Evolutionary conservation across 2,888 invertebrate species (phyloP).

Genomic region (Achlya flavicornis): DNA sequence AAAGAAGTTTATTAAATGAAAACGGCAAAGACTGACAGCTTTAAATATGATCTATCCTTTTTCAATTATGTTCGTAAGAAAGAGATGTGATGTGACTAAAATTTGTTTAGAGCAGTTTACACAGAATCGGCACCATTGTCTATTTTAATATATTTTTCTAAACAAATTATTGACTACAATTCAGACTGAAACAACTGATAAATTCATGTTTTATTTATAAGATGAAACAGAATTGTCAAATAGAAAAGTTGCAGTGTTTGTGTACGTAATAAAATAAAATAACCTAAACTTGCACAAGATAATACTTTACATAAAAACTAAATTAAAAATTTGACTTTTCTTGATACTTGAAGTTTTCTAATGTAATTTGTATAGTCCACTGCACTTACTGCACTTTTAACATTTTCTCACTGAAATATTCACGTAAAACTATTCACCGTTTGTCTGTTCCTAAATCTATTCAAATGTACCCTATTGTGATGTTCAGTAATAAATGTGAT

Average conservation of each 20-base stretch:
- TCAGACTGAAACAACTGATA: not conserved
- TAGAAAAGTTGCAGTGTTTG: not conserved
- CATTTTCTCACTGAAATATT: not conserved
- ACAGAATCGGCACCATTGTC: no score
- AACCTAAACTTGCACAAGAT: not conserved
- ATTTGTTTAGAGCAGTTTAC: no score
- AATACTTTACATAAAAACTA: not conserved
- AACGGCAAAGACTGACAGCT: no score
- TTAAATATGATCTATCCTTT: no score
- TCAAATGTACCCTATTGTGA: constrained; percentile 8
- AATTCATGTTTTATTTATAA: not conserved
- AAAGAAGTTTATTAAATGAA: no score
- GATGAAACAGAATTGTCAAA: not conserved
- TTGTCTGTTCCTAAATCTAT: constrained; percentile 1
- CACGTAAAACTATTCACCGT: constrained; percentile 2
- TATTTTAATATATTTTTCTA: not conserved
- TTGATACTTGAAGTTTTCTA: not conserved
- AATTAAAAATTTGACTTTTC: not conserved
- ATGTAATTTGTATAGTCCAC: not conserved
- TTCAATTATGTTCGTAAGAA: no score
- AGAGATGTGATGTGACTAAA: not conserved
- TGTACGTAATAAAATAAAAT: not conserved
- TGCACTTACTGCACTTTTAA: not conserved
- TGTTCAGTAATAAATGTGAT: constrained; percentile 6
- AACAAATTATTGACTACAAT: not conserved